These are phyloP conservation scores for Psephotus haematonotus DNA, from an alignment of 2,113 vertebrate species.

Conservation along the genomic window DNA sequence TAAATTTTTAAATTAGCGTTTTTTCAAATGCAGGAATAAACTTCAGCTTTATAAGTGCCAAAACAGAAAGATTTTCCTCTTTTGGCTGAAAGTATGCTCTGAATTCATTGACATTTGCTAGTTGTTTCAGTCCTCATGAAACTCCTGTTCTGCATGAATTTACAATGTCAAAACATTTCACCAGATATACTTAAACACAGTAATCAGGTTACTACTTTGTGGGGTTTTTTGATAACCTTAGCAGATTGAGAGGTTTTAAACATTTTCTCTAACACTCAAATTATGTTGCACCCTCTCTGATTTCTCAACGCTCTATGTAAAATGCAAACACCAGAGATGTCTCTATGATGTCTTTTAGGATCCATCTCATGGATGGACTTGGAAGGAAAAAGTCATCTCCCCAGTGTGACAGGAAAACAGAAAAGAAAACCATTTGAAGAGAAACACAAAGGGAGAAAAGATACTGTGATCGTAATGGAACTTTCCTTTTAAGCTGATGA, in stretches of 20 bases:
- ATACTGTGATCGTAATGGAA: neutral
- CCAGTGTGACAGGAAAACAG: neutral
- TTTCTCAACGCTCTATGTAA: neutral
- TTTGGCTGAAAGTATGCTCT: neutral
- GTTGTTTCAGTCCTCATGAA: neutral
- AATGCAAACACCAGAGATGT: neutral
- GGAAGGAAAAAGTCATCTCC: neutral
- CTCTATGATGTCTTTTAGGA: neutral
- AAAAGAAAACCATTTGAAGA: neutral
- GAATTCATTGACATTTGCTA: neutral
- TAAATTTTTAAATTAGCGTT: neutral
- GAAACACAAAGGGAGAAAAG: neutral
- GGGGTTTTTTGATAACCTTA: slow-evolving; percentile 18
- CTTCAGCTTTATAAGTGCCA: neutral
- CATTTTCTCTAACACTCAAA: neutral
- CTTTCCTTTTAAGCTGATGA: neutral
- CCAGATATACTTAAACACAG: neutral
- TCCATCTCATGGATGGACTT: neutral
- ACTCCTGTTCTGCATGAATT: neutral
- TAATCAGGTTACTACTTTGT: neutral
- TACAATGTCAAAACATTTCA: neutral
- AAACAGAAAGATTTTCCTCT: neutral
- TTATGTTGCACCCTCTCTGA: neutral
- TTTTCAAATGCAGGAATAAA: slow-evolving; percentile 1
- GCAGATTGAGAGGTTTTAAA: neutral